Base-by-base conservation (phyloP, 2,888 invertebrate genomes). In the Magallana nippona region DNA sequence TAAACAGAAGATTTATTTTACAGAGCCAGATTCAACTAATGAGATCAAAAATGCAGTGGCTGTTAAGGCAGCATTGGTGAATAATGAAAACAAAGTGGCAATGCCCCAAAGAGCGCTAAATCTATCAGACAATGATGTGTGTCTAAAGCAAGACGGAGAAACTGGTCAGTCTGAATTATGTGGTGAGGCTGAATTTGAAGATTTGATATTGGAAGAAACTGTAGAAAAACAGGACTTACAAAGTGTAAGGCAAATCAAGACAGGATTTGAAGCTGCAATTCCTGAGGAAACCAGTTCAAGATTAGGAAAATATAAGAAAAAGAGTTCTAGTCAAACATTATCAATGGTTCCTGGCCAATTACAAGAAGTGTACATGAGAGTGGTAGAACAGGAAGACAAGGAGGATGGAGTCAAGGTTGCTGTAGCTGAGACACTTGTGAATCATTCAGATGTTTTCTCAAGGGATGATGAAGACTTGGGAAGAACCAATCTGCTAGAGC, bases 391-490 rank as follows among this genome's bases (percentile, higher is more conserved):
- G 27, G 22, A 78, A 19, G 27, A 62, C 78, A 55, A 55, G 55
- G 32, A 27, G 17, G n/a, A 60, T 55, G n/a, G 32, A 27, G 83
- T 85, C 55, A 82, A 81, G 32, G 57, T 77, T 13, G 78, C 32
- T 44, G 60, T 86, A 11, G 86, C 85, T 17, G 80, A 82, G 15
- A 27, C 84, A 0, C 77, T 84, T 11, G 19, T 22, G 2, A 78
- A 82, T n/a, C 79, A 82, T 62, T 17, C 71, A 22, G 78, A 86
- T 27, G 57, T 77, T 1, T 87, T 87, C 79, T 86, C 86, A 15
- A 85, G 83, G 22, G 44, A 81, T 83, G 88, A 88, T 10, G 80
- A 80, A 83, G 86, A 88, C 79, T 15, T 88, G 17, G 86, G 86
- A 22, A 19, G 83, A 1, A 85, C 86, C 17, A 15, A 83, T 56